Evolutionary conservation across 2,113 vertebrate species (phyloP).

Genomic region (Eidolon helvum): DNA sequence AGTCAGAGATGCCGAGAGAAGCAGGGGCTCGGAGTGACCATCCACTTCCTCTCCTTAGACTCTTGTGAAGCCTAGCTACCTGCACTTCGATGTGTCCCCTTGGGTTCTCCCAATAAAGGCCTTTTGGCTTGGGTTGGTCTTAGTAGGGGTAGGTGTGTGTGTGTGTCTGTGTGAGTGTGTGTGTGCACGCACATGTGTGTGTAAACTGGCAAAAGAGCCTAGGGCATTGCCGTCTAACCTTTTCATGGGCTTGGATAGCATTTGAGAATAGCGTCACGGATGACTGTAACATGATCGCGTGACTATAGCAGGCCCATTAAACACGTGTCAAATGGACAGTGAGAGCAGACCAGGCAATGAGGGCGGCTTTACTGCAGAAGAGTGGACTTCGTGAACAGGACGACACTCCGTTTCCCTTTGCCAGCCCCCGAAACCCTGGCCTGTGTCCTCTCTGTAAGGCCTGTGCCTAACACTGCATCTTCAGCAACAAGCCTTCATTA

Average conservation of each 20-base stretch:
- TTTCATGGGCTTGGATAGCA: background rate
- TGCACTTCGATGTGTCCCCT: background rate
- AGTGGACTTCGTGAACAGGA: background rate
- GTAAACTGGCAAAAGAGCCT: background rate
- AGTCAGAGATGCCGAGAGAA: background rate
- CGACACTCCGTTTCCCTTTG: background rate
- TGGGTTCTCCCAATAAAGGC: background rate
- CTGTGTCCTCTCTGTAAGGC: fast-evolving
- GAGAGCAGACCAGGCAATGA: background rate
- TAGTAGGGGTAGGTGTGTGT: background rate
- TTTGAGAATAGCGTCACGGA: background rate
- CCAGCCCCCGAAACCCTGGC: too few species aligned
- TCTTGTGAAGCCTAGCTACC: background rate
- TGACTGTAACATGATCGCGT: fast-evolving
- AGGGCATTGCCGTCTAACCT: background rate
- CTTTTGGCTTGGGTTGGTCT: background rate
- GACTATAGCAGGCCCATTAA: fast-evolving
- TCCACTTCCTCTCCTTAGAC: background rate
- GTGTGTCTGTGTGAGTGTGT: background rate
- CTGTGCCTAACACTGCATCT: too few species aligned
- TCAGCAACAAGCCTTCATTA: background rate
- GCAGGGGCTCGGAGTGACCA: background rate
- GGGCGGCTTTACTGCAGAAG: background rate
- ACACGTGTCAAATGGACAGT: background rate
- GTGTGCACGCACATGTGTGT: background rate